These are phyloP conservation scores for Akabosia matsudoensis DNA, from an alignment of 1,140 invertebrate species.

Conservation along the genomic window DNA sequence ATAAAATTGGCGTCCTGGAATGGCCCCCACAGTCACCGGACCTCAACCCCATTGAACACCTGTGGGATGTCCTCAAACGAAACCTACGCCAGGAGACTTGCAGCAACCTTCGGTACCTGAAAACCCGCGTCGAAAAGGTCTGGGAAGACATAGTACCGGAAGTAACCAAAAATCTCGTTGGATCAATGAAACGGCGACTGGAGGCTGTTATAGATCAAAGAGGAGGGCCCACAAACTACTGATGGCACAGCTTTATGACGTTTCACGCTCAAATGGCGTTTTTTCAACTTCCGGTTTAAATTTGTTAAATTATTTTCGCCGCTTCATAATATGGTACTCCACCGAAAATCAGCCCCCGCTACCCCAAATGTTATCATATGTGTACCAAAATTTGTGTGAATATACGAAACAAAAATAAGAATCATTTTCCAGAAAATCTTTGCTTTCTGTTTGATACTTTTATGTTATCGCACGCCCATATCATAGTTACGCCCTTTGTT, in stretches of 20 bases:
- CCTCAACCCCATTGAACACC: conserved; percentile 50
- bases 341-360: too few species aligned
- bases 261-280: too few species aligned
- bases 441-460: too few species aligned
- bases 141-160: background rate
- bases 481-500: too few species aligned
- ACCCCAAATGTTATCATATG: too few species aligned
- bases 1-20: conserved; percentile 46
- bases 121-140: background rate
- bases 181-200: background rate
- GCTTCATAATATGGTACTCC: too few species aligned
- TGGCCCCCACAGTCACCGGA: conserved; percentile 50
- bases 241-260: background rate
- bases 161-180: background rate
- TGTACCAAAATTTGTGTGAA: too few species aligned
- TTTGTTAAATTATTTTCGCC: too few species aligned
- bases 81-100: background rate
- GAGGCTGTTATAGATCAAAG: background rate
- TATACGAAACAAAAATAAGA: too few species aligned
- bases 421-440: too few species aligned
- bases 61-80: conserved; percentile 42
- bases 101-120: background rate
- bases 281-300: too few species aligned
- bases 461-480: too few species aligned
- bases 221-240: background rate